Conservation (phyloP, 2,113 vertebrate species). For the Lepus europaeus region DNA sequence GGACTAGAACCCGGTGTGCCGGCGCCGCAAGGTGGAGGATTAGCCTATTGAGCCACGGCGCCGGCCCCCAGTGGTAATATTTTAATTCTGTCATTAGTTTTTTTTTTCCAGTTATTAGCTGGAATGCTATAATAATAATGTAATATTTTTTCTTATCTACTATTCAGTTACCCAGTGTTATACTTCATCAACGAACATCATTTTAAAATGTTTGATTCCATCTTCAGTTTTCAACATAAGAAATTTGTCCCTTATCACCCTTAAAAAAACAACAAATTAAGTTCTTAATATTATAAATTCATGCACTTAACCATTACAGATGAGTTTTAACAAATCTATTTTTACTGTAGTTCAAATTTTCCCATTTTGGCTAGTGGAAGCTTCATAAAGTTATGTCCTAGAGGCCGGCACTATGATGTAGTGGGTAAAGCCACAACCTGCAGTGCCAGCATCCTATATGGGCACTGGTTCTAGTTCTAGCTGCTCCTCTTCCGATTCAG, state of each 20-base stretch:
- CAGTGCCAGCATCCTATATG: no score
- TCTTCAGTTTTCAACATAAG: neutral
- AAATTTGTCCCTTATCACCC: neutral
- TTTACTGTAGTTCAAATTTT: neutral
- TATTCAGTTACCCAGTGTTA: neutral
- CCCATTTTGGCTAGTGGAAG: neutral
- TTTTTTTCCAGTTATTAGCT: neutral
- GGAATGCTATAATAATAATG: neutral
- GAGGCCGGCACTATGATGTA: no score
- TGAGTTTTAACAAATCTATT: neutral
- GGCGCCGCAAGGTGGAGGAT: no score
- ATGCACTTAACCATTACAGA: neutral
- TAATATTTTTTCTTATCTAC: neutral
- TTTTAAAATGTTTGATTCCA: neutral
- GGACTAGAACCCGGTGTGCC: no score
- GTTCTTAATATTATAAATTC: neutral
- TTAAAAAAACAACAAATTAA: neutral
- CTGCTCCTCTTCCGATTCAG: no score
- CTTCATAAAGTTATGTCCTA: neutral
- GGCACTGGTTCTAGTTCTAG: no score
- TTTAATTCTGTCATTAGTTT: neutral
- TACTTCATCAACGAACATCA: neutral
- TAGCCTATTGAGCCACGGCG: no score
- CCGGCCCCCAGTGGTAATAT: neutral
- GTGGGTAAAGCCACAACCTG: no score